Base-by-base conservation (phyloP, 2,113 vertebrate species). In the Podiceps cristatus region DNA sequence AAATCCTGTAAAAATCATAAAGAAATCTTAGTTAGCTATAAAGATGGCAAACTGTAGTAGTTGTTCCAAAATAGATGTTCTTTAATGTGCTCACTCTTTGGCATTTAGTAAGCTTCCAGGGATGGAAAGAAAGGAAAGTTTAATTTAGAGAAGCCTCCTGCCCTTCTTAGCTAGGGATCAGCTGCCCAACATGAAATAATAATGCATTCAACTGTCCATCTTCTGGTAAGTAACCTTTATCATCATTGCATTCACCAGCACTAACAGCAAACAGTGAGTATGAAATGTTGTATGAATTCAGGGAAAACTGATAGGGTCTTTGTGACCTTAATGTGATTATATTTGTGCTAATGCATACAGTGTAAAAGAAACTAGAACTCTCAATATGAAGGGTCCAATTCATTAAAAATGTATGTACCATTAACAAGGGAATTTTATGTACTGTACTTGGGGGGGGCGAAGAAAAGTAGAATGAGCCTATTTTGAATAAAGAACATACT, bases 171-270 rank as follows among this genome's bases (percentile, higher is more conserved):
- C 89, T 96, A 92, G 79, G 91, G 92, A 98, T 98, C 97, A 97
- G 91, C 80, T 88, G 86, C 91, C 93, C 96, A 97, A 81, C 95
- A 97, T 98, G 81, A 98, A 98, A 98, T 98, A 98, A 98, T 98
- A 98, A 98, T 98, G 96, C 88, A 86, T 96, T 97, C 96, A 90
- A 96, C 96, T 96, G 95, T 96, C 97, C 95, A 64, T 97, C 98
- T 98, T 93, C 94, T 96, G 96, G 96, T 96, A 95, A 94, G 77
- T 97, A 97, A 98, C 95, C 95, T 98, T 98, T 98, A 96, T 97
- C 60, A 66, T 92, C 92, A 55, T 91, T 93, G 90, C 90, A 75
- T 96, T 97, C 94, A 86, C 79, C 77, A 76, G 94, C 73, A 80
- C 86, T 97, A 94, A 93, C 94, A 85, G 94, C 83, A 96, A 95